Evolutionary conservation across 2,113 vertebrate genomes (phyloP).

Genomic region (Melanerpes formicivorus): DNA sequence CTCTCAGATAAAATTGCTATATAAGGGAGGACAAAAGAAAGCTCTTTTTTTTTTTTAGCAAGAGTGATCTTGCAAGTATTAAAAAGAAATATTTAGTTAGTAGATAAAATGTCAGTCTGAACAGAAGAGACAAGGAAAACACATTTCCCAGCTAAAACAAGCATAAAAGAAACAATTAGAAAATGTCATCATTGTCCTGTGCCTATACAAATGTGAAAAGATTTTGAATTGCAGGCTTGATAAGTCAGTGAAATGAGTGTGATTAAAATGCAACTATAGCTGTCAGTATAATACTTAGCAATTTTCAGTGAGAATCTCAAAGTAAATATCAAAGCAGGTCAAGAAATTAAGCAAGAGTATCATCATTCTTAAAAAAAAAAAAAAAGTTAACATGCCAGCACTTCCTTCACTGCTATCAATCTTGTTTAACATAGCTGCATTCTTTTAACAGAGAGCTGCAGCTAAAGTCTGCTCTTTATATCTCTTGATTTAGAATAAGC

Average conservation of each 20-base stretch:
- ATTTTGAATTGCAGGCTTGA: constrained; percentile 37
- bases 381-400: neutral
- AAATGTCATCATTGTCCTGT: constrained; percentile 43
- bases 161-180: constrained; percentile 60
- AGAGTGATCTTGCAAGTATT: constrained; percentile 38
- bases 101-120: constrained; percentile 61
- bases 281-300: constrained; percentile 5
- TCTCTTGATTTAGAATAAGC: neutral
- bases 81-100: constrained; percentile 51
- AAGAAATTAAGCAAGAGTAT: constrained; percentile 14
- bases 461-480: neutral
- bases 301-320: constrained; percentile 23
- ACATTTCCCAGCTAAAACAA: constrained; percentile 32
- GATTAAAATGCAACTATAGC: constrained; percentile 7
- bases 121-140: constrained; percentile 3
- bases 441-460: neutral
- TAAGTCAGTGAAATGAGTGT: neutral
- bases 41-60: neutral
- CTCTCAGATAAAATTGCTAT: neutral
- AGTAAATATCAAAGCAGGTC: constrained; percentile 44
- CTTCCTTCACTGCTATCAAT: neutral
- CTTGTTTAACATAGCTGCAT: neutral
- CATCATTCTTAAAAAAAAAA: constrained; percentile 14
- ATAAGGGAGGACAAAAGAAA: neutral
- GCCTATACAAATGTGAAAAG: neutral